Percentiles rank a stretch among this genome's conserved stretches.
Evolutionary conservation across 2,113 vertebrate genomes (phyloP).

Genomic region (Paratilapia polleni): DNA sequence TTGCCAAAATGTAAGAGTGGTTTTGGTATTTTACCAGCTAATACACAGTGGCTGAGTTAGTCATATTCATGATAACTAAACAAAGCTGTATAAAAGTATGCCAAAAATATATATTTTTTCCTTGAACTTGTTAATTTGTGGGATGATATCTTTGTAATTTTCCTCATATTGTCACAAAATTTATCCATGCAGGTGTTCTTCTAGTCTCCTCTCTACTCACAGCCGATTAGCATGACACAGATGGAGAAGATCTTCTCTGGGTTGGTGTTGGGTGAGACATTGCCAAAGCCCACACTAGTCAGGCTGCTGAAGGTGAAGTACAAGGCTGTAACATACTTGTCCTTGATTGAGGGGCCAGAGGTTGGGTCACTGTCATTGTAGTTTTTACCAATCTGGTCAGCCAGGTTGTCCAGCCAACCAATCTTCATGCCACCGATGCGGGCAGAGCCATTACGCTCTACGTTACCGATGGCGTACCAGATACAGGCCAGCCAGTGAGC

Average conservation of each 20-base stretch:
- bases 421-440: slow-evolving; percentile 86
- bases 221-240: slow-evolving; percentile 99
- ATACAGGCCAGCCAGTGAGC: slow-evolving; percentile 96
- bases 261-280: slow-evolving; percentile 98
- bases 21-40: not conserved
- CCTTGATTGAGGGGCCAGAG: slow-evolving; percentile 93
- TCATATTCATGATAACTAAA: not conserved
- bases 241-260: slow-evolving; percentile 99
- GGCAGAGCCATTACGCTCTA: slow-evolving; percentile 89
- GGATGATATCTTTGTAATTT: not conserved
- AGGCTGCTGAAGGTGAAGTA: slow-evolving; percentile 99
- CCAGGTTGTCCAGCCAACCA: slow-evolving; percentile 96
- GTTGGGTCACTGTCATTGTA: slow-evolving; percentile 88
- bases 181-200: no score
- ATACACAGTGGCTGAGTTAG: accelerated
- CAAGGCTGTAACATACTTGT: slow-evolving; percentile 97
- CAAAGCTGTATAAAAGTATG: not conserved
- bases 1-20: no score
- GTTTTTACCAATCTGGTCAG: slow-evolving; percentile 93
- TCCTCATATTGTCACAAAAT: not conserved
- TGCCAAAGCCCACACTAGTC: slow-evolving; percentile 98
- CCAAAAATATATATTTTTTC: not conserved
- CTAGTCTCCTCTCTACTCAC: slow-evolving; percentile 82
- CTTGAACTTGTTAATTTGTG: not conserved
- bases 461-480: slow-evolving; percentile 95